phyloP scores from a whole-genome alignment of 2,888 invertebrate species.

The Microctonus aethiopoides region DNA sequence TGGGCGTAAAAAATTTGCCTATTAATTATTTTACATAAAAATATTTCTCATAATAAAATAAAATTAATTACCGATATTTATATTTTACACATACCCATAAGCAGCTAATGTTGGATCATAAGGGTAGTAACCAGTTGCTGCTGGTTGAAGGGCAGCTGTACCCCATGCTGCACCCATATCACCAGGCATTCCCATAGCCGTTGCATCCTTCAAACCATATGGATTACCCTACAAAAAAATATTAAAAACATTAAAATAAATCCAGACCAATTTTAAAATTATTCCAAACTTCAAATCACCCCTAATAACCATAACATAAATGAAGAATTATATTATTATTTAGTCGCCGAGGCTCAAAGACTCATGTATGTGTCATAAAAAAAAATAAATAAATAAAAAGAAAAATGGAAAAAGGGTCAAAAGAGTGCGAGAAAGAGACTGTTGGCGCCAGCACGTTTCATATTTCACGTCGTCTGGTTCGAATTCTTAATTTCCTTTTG shows the following conservation, averaged over 20 bases:
- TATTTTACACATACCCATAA: slow-evolving; percentile 82
- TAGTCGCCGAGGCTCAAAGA: neutral
- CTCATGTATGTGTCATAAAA: slow-evolving; percentile 3
- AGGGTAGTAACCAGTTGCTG: slow-evolving; percentile 89
- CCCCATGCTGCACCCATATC: slow-evolving; percentile 92
- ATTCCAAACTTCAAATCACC: neutral
- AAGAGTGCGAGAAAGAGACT: slow-evolving; percentile 27
- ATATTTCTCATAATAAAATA: slow-evolving; percentile 2
- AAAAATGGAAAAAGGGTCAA: slow-evolving; percentile 20
- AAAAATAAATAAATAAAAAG: neutral
- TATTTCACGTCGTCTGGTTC: slow-evolving; percentile 56
- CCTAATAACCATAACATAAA: too few relatives aligned
- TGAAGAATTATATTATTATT: neutral
- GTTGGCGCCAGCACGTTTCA: slow-evolving; percentile 64
- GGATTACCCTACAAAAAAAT: slow-evolving; percentile 84
- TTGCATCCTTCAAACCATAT: slow-evolving; percentile 83
- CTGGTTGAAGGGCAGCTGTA: slow-evolving; percentile 87
- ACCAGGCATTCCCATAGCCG: slow-evolving; percentile 79
- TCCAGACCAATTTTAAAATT: neutral
- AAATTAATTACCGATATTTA: neutral
- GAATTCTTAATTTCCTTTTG: slow-evolving; percentile 48
- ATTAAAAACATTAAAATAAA: neutral
- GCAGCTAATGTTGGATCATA: slow-evolving; percentile 93
- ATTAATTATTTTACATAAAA: too few relatives aligned
- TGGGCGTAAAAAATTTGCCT: too few relatives aligned